Evolutionary conservation across 2,888 invertebrate species (phyloP), one percentile per base, ranked within the genome.

Genomic region (Parelbella ahira): DNA sequence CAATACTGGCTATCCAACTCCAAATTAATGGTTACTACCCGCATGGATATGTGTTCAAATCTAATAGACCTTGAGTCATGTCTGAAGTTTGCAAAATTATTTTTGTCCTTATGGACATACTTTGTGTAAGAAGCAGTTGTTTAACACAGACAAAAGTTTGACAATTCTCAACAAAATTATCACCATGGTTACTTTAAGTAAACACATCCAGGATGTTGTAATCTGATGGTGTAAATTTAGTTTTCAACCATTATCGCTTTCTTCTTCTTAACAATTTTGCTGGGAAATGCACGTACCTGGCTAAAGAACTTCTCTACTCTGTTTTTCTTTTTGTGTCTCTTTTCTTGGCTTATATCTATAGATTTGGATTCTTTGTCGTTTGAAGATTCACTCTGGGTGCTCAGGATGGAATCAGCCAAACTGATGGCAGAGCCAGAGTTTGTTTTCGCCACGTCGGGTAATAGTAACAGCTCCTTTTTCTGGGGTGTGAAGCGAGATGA

Each of bases 361-460:
- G 38, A 38, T 2, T 23, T 8, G 4, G 30, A 7, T 5, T 18
- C 30, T 6, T 13, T 30, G 11, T 38, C 13, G 11, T 24, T 15
- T 1, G 38, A 20, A 1, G 27, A 18, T 2, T 28, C 20, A 8
- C 25, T 37, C 6, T 24, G 23, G 1, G 25, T 7, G 11, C 30
- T 30, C 10, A 5, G 30, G 9, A 30, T 12, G 6, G 30, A 8
- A 2, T 15, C 24, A 0, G 37, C 19, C 6, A 37, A 4, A 12
- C 27, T 27, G 12, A 20, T 27, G n/a, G 11, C 58, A 51, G 4
- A 69, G 44, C 4, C 50, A 58, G n/a, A 49, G 52, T 47, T 36
- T 4, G 60, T 56, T 0, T 37, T 39, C 0, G 56, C 45, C 0
- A 54, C 32, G 0, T 56, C 51, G 0, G 61, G 63, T 13, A 67